Evolutionary conservation across 2,113 vertebrate species (phyloP), one percentile per base, ranked within the genome.

Genomic region (Seriola dumerili): DNA sequence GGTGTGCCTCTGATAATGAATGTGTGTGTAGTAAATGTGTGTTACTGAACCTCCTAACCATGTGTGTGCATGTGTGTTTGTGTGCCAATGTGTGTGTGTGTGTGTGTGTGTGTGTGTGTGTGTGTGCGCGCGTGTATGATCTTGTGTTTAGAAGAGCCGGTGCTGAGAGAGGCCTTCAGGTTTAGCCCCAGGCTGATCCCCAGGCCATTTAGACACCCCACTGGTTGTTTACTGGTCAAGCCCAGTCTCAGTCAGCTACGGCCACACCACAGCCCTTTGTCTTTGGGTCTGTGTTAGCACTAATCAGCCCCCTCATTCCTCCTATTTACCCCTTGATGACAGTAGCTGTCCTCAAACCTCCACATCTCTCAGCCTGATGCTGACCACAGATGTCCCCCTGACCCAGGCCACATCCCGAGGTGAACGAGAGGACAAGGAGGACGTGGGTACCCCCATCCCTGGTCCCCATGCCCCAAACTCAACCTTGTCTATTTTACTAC

Each of bases 301-400:
- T 87, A 94, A 94, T 91, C 93, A 92, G 93, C 74, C 87, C 82
- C 73, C 67, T 90, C 80, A 93, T 91, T 94, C 93, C 94, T 85
- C 94, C 89, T 96, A 94, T 98, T 98, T 97, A 97, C 90, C 93
- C 89, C 94, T 76, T 73, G 96, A 91, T 96, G 95, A 97, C 96
- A 97, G 95, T 96, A 96, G 95, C 97, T 97, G 96, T 97, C 96
- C 93, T 94, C 95, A 93, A 29, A 90, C 92, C 95, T 87, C 95
- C 96, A 83, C 74, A 82, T 85, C 84, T 81, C 79, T 70, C 62
- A 61, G 40, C 78, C 94, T 94, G 92, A 93, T 90, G 92, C 94
- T 93, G 94, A 95, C 95, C 95, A 97, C 95, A 95, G 95, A 93
- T 89, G 96, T 95, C 95, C 96, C 92, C 80, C 87, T 95, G 95